Percentiles rank a stretch among this genome's conserved stretches.
Evolutionary conservation across 1,140 invertebrate species (phyloP).

Genomic region (Eubasilissa regina): DNA sequence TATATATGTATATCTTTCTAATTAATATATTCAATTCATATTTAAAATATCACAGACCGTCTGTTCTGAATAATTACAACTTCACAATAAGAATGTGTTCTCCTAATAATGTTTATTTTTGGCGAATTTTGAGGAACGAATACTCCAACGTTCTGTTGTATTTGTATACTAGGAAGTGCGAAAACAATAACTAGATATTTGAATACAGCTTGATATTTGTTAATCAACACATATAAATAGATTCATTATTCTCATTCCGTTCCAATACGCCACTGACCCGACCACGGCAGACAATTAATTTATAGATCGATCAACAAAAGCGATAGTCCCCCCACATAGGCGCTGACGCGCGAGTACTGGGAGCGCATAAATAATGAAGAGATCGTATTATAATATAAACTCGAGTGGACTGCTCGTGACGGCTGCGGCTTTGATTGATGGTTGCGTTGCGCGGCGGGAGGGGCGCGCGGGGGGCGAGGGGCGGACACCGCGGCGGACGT

Average conservation of each 20-base stretch:
- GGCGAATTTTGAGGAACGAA: too few relatives aligned
- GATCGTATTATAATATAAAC: conserved; percentile 23
- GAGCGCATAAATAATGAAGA: conserved; percentile 28
- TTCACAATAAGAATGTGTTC: too few relatives aligned
- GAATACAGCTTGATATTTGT: too few relatives aligned
- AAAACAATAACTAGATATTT: too few relatives aligned
- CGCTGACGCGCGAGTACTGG: not conserved
- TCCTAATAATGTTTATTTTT: too few relatives aligned
- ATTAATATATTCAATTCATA: too few relatives aligned
- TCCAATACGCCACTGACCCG: conserved; percentile 3
- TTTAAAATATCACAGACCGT: too few relatives aligned
- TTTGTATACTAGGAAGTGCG: too few relatives aligned
- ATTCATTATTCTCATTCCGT: not conserved
- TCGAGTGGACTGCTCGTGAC: conserved; percentile 21
- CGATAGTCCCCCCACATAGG: conserved; percentile 2
- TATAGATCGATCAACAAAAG: conserved; percentile 2
- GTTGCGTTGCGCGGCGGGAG: not conserved
- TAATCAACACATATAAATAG: too few relatives aligned
- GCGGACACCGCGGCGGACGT: conserved; percentile 8
- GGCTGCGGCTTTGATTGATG: conserved; percentile 26
- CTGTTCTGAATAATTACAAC: too few relatives aligned
- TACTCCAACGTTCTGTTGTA: too few relatives aligned
- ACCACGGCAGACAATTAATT: not conserved
- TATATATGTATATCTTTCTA: too few relatives aligned
- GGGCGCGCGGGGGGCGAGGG: not conserved